Percentiles rank a stretch among this genome's conserved stretches.
Evolutionary conservation across 1,140 invertebrate species (phyloP).

Genomic region (Diorhabda elongata): DNA sequence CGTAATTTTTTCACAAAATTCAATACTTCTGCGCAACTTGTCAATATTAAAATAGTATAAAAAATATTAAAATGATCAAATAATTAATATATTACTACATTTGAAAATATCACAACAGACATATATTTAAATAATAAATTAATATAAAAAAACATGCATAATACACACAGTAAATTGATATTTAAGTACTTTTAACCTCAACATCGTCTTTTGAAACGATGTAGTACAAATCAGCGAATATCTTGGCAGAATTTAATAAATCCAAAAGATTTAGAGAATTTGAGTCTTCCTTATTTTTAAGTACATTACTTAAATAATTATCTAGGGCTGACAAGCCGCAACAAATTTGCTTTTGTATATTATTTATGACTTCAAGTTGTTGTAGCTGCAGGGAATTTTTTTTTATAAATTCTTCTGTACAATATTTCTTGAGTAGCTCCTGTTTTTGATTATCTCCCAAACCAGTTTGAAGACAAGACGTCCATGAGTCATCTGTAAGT

Average conservation of each 20-base stretch:
- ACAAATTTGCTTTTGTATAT: conserved; percentile 1
- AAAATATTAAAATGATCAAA: too few species aligned
- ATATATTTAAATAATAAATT: neutral
- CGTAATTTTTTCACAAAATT: too few species aligned
- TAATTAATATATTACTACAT: too few species aligned
- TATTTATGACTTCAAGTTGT: neutral
- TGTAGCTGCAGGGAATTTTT: neutral
- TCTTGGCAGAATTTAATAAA: neutral
- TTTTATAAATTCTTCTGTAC: neutral
- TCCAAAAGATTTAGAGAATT: neutral
- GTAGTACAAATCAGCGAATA: neutral
- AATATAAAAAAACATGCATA: neutral
- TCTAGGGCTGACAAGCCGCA: neutral
- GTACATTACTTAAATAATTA: neutral
- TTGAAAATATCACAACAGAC: too few species aligned
- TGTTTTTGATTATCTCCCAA: neutral
- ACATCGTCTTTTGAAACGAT: neutral
- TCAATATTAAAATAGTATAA: too few species aligned
- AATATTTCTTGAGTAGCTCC: neutral
- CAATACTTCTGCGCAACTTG: too few species aligned
- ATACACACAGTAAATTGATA: neutral
- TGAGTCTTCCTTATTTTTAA: neutral
- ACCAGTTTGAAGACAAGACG: neutral
- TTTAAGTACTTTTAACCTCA: neutral
- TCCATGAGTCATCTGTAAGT: neutral